Evolutionary conservation across 2,113 vertebrate species (phyloP).

Genomic region (Cairina moschata): DNA sequence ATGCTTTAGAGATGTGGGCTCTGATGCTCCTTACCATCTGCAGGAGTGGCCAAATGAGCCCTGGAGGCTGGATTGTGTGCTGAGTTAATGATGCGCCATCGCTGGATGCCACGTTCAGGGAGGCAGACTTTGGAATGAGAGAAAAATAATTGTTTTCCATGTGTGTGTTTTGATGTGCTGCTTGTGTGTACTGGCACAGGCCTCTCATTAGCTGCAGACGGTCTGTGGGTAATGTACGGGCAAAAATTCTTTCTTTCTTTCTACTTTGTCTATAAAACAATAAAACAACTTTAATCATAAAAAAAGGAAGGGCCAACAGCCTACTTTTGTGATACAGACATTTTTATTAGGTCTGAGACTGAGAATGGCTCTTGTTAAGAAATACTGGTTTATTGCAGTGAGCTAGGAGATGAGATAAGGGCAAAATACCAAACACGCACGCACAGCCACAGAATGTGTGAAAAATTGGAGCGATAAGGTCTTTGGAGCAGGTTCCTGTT

Average conservation of each 20-base stretch:
- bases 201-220: neutral
- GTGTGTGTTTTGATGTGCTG: neutral
- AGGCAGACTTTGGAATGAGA: no score
- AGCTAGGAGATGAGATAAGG: conserved; percentile 51
- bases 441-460: neutral
- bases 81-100: neutral
- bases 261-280: conserved; percentile 18
- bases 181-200: neutral
- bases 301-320: conserved; percentile 6
- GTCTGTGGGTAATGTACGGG: neutral
- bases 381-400: neutral
- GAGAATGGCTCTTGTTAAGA: conserved; percentile 7
- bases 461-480: conserved; percentile 17
- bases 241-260: neutral
- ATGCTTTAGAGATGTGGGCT: accelerated
- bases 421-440: neutral
- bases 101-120: accelerated
- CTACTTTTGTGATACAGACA: neutral
- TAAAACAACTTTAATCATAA: neutral
- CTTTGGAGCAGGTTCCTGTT: conserved; percentile 5
- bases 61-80: neutral
- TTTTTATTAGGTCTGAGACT: conserved; percentile 22
- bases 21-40: neutral
- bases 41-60: neutral
- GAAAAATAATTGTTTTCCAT: neutral